Evolutionary conservation across 2,888 invertebrate genomes (phyloP), one percentile per base, ranked within the genome.

Genomic region (Aporophyla nigra): DNA sequence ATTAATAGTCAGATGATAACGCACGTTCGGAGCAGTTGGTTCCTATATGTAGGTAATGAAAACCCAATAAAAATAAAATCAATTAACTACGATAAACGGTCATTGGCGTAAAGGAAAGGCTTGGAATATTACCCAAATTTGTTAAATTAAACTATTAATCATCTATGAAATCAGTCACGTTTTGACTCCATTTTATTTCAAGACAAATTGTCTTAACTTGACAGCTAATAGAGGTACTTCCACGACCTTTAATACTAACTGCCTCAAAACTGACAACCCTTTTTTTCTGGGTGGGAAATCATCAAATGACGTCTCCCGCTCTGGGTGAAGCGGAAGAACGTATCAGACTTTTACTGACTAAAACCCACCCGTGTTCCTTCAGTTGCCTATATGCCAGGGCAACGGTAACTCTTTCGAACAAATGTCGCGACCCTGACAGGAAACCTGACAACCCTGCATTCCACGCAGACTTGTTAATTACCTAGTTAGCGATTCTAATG

Each of bases 401-500:
- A 1, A 33, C 33, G 33, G 33, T 33, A 33, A 33, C 33, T 2
- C 33, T 33, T 33, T 33, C 33, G 33, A 33, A 33, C 33, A 33
- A 33, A 33, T 33, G 2, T 33, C 33, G 33, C 33, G 33, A 33
- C 33, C 33, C 33, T 33, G 33, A 1, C 33, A 33, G 33, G 33
- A 51, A 62, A 16, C 63, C 46, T 7, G 40, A 33, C 21, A 75
- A 43, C 82, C 59, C 58, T 61, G 7, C 19, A 74, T 66, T 46
- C n/a, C 27, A n/a, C n/a, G 7, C 21, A 63, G 53, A 33, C 5
- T 71, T 61, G 33, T 69, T 86, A 83, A 86, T 87, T 81, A 73
- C 76, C 68, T 74, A 80, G 71, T 80, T 78, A 78, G 33, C 61
- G 65, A 77, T 72, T 83, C 74, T 83, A 87, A 87, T 85, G 81